Percentiles rank a stretch among this genome's conserved stretches.
Conservation (phyloP, 2,113 vertebrate species). For the Heliornis fulica region DNA sequence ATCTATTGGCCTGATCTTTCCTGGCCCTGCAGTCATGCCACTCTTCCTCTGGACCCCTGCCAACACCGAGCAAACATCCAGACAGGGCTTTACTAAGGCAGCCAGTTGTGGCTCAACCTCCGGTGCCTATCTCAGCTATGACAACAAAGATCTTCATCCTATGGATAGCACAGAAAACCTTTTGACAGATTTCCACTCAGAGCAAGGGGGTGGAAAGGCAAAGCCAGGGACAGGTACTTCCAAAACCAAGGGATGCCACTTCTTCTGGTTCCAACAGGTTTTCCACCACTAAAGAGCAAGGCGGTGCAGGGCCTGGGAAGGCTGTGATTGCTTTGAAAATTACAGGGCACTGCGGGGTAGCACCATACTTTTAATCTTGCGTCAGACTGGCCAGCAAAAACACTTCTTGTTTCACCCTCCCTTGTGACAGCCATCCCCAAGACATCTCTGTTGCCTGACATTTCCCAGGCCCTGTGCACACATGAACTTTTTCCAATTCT, state of each 20-base stretch:
- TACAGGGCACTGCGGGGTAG: neutral
- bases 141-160: neutral
- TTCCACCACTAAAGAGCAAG: neutral
- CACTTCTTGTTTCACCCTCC: neutral
- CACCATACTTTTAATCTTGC: neutral
- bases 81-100: neutral
- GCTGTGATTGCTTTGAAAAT: conserved; percentile 19
- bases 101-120: neutral
- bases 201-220: neutral
- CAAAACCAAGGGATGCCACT: neutral
- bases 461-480: neutral
- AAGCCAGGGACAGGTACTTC: neutral
- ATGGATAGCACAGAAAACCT: neutral
- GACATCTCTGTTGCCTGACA: neutral
- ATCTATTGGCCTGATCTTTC: neutral
- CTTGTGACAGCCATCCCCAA: neutral
- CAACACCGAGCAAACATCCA: neutral
- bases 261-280: neutral
- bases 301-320: neutral
- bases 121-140: neutral
- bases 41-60: neutral
- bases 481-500: neutral
- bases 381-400: neutral
- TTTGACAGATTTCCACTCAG: neutral
- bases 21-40: neutral